Evolutionary conservation across 2,888 invertebrate genomes (phyloP), one percentile per base, ranked within the genome.

Genomic region (Xiphydria camelus): DNA sequence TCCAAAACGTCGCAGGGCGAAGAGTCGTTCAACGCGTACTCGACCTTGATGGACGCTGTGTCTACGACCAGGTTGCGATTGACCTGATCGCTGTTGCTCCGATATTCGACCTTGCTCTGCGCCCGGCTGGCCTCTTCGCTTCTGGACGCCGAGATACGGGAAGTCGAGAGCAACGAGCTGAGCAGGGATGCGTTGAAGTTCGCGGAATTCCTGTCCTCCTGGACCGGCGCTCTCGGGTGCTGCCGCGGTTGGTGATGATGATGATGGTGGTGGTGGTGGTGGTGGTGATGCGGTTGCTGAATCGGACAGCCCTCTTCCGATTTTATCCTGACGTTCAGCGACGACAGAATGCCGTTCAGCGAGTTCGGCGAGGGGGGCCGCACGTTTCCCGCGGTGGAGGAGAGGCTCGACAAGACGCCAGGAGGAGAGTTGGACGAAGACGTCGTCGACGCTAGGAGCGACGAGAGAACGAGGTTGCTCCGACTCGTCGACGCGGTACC

Each of bases 341-440:
- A 58, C 14, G 69, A 65, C 2, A 67, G 44, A 7, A 70, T 60
- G 33, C 64, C 62, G 57, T 66, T 69, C 4, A 73, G 42, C 4
- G 67, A 65, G 36, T 70, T 68, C 1, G 60, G 41, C 14, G 67
- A 59, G 3, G 59, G 55, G 53, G 45, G 25, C 23, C 40, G 33
- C 29, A 29, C 29, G 14, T 12, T 14, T 2, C 14, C 12, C 29
- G 15, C 29, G 12, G 29, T 29, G 29, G 29, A 29, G 6, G 29
- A 29, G 14, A 15, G 36, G 37, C 31, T 23, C 14, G 29, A 37
- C 37, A 29, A 22, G n/a, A n/a, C n/a, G n/a, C n/a, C n/a, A 7
- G 29, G 29, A 14, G 9, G 6, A 0, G 12, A 5, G 5, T 12
- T 14, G 3, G 29, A 29, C 18, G 12, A 40, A 20, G 46, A 39